Evolutionary conservation across 2,888 invertebrate species (phyloP), one percentile per base, ranked within the genome.

Genomic region (Lepidochitona cinerea): DNA sequence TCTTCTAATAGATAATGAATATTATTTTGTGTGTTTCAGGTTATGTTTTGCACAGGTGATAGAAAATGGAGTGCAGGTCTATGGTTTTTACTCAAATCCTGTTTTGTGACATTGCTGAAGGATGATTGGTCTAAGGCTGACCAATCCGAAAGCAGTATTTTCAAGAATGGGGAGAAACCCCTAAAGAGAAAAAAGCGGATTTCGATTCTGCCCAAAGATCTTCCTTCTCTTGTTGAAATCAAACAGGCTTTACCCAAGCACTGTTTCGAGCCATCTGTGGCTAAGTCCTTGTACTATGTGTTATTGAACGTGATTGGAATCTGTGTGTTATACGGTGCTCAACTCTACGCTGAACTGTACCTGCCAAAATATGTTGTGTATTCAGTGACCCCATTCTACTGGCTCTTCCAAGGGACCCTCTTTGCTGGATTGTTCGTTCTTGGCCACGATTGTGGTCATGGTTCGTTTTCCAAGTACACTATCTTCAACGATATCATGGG

Each of bases 381-480:
- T 37, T 23, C 76, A 0, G 37, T 81, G 12, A 80, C 83, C 53
- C 81, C 87, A 1, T 37, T 82, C 23, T 89, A 87, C 80, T 87
- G 85, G 87, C 80, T 84, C 5, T 37, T 87, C 3, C 87, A 88
- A 74, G 89, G 89, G 32, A 88, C 88, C 0, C 68, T 88, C 37
- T 85, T 88, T 70, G 86, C 85, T 32, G 85, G 84, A 0, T 23
- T 89, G 12, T 89, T 89, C 77, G 88, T 88, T 1, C 70, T 87
- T 1, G 89, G 89, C 1, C 89, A 89, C 69, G 88, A 89, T 73
- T 87, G 88, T 70, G 87, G 88, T 0, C 89, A 89, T 73, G 84
- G 84, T 2, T 88, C 88, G 1, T 89, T 88, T 77, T 87, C 87
- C 14, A 79, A 80, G 68, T 77, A 82, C 72, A 75, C 75, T 18